Evolutionary conservation across 2,888 invertebrate genomes (phyloP).

Genomic region (Pyrgus malvae): DNA sequence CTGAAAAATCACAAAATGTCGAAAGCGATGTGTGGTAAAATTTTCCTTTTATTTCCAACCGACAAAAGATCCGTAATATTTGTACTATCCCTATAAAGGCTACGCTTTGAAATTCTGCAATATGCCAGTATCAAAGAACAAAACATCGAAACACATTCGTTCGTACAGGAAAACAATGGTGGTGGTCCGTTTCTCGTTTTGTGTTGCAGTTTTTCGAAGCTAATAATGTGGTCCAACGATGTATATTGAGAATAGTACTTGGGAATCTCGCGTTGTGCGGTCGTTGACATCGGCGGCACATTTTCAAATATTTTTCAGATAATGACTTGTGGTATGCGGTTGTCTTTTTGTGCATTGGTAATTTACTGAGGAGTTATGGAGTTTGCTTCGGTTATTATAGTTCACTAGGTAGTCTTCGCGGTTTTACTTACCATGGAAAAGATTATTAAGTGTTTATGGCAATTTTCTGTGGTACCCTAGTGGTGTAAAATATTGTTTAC

Average conservation of each 20-base stretch:
- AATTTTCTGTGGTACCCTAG: too few relatives aligned
- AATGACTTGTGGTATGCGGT: slow-evolving; percentile 16
- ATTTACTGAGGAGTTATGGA: neutral
- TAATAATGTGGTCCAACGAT: slow-evolving; percentile 3
- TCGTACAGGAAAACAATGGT: slow-evolving; percentile 11
- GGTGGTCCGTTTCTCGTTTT: neutral
- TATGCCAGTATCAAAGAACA: neutral
- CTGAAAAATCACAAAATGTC: too few relatives aligned
- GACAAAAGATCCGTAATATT: too few relatives aligned
- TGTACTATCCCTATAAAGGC: too few relatives aligned
- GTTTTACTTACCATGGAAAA: too few relatives aligned
- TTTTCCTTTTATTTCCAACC: too few relatives aligned
- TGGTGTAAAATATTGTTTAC: too few relatives aligned
- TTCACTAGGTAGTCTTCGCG: too few relatives aligned
- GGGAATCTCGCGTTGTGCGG: neutral
- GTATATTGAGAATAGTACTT: slow-evolving; percentile 3
- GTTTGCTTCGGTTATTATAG: neutral
- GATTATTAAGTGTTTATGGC: too few relatives aligned
- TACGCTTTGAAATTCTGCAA: neutral
- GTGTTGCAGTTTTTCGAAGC: slow-evolving; percentile 9
- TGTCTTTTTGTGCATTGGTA: neutral
- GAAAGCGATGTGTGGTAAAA: too few relatives aligned
- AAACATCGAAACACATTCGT: neutral
- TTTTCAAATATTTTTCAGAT: slow-evolving; percentile 18
- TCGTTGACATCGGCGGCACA: slow-evolving; percentile 13